These are phyloP conservation scores for Vanessa cardui DNA, from an alignment of 2,888 invertebrate genomes.

Conservation along the genomic window DNA sequence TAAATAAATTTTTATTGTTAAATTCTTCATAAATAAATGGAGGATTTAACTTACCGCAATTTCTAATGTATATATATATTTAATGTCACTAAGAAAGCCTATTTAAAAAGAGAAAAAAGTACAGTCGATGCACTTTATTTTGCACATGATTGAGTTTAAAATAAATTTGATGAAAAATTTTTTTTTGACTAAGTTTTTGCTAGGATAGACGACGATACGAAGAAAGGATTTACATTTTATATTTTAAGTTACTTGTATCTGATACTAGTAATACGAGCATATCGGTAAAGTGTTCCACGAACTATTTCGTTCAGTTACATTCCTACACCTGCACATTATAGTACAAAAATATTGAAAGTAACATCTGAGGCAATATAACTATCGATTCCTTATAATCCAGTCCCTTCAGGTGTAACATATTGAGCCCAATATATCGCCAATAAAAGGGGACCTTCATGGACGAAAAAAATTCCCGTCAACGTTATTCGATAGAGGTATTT, in stretches of 20 bases:
- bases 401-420: constrained; percentile 32
- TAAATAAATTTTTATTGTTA: constrained; percentile 17
- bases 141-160: too few species aligned
- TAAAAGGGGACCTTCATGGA: constrained; percentile 32
- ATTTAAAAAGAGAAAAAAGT: too few species aligned
- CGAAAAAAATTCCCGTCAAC: constrained; percentile 34
- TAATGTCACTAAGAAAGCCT: too few species aligned
- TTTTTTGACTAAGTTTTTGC: too few species aligned
- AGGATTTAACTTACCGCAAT: not conserved
- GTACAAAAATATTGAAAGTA: not conserved
- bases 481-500: constrained; percentile 39
- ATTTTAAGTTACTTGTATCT: too few species aligned
- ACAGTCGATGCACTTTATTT: too few species aligned
- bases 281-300: too few species aligned
- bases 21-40: constrained; percentile 12
- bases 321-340: not conserved
- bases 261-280: too few species aligned
- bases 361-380: not conserved
- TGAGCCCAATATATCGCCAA: constrained; percentile 35
- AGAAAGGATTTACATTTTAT: too few species aligned
- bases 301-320: too few species aligned
- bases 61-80: not conserved
- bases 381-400: constrained; percentile 16
- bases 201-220: too few species aligned
- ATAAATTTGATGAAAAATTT: too few species aligned